These are phyloP conservation scores for Drosophila kanapiae DNA, from an alignment of 1,140 invertebrate genomes.

Conservation along the genomic window DNA sequence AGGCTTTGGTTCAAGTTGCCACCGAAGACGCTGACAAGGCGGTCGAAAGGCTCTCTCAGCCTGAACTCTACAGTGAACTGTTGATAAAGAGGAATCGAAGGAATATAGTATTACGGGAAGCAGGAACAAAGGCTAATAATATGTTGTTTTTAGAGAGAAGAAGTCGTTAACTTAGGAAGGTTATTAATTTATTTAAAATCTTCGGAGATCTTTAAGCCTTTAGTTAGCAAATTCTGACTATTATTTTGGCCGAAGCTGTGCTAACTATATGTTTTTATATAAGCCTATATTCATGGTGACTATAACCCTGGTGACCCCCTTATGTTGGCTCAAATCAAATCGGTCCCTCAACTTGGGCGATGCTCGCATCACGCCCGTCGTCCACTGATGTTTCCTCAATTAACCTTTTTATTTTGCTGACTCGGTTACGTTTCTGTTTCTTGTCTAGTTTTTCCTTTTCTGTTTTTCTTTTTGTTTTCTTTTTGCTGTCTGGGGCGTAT, in stretches of 20 bases:
- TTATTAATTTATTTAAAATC: not conserved
- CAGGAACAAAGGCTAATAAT: not conserved
- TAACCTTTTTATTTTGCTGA: constrained; percentile 73
- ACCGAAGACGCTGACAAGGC: constrained; percentile 69
- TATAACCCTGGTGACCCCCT: constrained; percentile 67
- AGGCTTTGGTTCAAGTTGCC: constrained; percentile 72
- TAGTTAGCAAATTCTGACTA: not conserved
- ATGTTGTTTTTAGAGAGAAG: not conserved
- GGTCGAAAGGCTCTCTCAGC: constrained; percentile 30
- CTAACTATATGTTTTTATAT: not conserved
- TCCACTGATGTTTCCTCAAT: constrained; percentile 77
- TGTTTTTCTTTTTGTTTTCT: constrained; percentile 11
- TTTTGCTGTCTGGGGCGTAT: constrained; percentile 65
- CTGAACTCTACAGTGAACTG: constrained; percentile 31
- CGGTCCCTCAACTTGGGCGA: constrained; percentile 72
- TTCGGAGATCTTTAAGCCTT: too few relatives aligned
- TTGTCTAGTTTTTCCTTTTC: constrained; percentile 23
- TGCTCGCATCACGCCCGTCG: constrained; percentile 74
- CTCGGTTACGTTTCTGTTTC: constrained; percentile 47
- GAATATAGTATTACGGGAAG: not conserved
- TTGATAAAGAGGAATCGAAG: constrained; percentile 31
- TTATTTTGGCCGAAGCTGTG: not conserved
- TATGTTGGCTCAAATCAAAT: constrained; percentile 76
- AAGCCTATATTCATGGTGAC: not conserved
- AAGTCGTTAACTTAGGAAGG: not conserved